Evolutionary conservation across 1,140 invertebrate species (phyloP).

Genomic region (Aplysia californica): DNA sequence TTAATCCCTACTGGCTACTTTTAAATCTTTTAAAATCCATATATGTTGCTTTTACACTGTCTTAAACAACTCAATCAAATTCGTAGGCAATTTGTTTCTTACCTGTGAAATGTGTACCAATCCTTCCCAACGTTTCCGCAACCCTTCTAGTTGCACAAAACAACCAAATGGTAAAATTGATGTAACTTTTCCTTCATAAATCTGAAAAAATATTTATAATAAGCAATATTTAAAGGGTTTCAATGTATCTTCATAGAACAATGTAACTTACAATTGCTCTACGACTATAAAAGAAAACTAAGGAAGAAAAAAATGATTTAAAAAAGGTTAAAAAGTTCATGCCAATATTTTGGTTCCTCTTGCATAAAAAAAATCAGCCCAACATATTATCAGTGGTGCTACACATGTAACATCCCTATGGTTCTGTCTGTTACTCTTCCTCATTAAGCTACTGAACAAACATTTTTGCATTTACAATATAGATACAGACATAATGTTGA

Average conservation of each 20-base stretch:
- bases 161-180: conserved; percentile 98
- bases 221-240: not conserved
- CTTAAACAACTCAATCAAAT: not conserved
- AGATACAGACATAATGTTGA: too few relatives aligned
- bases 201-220: conserved; percentile 69
- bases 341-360: not conserved
- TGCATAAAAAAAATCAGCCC: not conserved
- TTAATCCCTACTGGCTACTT: too few relatives aligned
- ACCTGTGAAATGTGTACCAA: conserved; percentile 97
- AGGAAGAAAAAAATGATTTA: not conserved
- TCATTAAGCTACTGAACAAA: too few relatives aligned
- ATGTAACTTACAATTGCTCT: not conserved
- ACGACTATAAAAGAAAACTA: not conserved
- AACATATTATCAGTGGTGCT: too few relatives aligned
- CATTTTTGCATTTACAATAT: too few relatives aligned
- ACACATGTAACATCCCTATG: too few relatives aligned
- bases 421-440: too few relatives aligned
- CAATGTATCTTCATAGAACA: too few relatives aligned
- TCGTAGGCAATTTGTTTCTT: conserved; percentile 11
- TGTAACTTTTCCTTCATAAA: conserved; percentile 94
- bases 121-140: conserved; percentile 90
- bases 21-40: too few relatives aligned
- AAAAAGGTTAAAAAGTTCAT: not conserved
- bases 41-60: not conserved
- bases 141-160: conserved; percentile 95